phyloP scores from a whole-genome alignment of 2,888 invertebrate genomes.

The Ectropis crepuscularia region DNA sequence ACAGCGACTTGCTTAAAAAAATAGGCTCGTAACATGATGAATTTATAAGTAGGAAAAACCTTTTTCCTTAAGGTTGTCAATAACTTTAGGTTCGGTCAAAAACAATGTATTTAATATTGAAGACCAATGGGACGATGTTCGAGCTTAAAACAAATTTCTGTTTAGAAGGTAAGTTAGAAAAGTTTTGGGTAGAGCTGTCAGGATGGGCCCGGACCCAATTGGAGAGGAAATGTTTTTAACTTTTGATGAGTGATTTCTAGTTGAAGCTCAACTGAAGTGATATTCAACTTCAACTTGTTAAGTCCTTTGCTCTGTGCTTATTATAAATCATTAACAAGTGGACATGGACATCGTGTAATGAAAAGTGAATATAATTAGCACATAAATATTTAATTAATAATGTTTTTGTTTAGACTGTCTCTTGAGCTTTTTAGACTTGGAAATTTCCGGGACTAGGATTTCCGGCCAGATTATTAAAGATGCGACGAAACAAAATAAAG shows the following conservation, averaged over 20 bases:
- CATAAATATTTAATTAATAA: too few relatives aligned
- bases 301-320: neutral
- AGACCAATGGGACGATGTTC: constrained; percentile 8
- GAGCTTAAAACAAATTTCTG: constrained; percentile 6
- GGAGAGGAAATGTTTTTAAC: constrained; percentile 24
- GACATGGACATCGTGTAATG: too few relatives aligned
- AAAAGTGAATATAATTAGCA: too few relatives aligned
- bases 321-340: too few relatives aligned
- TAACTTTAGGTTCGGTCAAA: constrained; percentile 10
- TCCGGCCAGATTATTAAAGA: too few relatives aligned
- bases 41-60: constrained; percentile 18
- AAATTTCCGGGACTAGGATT: too few relatives aligned
- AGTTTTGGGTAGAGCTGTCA: constrained; percentile 21
- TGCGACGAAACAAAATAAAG: too few relatives aligned
- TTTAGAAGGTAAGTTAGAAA: constrained; percentile 10
- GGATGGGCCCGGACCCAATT: constrained; percentile 9
- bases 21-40: constrained; percentile 15
- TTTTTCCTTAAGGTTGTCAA: constrained; percentile 11
- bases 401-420: too few relatives aligned
- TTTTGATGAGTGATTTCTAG: constrained; percentile 8
- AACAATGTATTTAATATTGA: constrained; percentile 14
- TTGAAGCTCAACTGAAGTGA: neutral
- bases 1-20: constrained; percentile 2
- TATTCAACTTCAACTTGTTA: too few relatives aligned
- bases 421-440: too few relatives aligned